phyloP scores from a whole-genome alignment of 2,797 vertebrate species.

The Denticeps clupeoides region DNA sequence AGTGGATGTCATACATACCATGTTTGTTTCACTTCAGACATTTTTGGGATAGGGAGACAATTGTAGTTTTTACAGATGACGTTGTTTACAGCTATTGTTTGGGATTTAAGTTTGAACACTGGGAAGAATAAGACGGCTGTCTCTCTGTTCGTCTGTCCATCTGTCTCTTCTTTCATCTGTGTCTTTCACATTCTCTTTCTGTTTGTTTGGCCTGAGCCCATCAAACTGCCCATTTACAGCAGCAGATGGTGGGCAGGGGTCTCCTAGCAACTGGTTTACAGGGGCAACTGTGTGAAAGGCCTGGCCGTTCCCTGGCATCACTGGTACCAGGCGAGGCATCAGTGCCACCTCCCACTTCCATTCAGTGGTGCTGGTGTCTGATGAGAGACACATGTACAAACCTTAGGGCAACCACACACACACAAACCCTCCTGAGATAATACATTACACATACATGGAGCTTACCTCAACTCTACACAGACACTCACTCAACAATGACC shows the following conservation, averaged over 20 bases:
- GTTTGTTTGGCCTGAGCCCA: constrained; percentile 5
- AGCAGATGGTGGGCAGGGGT: constrained; percentile 30
- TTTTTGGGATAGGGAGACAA: too few relatives aligned
- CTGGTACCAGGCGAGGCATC: constrained; percentile 8
- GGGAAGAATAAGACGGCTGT: too few relatives aligned
- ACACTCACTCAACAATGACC: too few relatives aligned
- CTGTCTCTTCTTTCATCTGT: too few relatives aligned
- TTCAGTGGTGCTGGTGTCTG: neutral
- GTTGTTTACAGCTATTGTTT: too few relatives aligned
- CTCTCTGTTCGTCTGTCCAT: too few relatives aligned
- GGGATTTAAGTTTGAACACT: too few relatives aligned
- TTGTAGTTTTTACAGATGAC: too few relatives aligned
- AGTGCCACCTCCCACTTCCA: neutral
- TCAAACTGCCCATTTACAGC: constrained; percentile 16
- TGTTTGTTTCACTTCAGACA: too few relatives aligned
- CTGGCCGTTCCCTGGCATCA: constrained; percentile 7
- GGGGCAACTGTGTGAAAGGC: constrained; percentile 13
- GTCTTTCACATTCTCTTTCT: neutral
- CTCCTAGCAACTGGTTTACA: constrained; percentile 18
- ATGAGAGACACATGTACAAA: neutral
- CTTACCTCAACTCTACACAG: too few relatives aligned
- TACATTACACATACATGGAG: too few relatives aligned
- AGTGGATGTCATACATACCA: too few relatives aligned
- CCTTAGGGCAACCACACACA: neutral
- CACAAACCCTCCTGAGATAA: neutral